Conservation (phyloP, 2,797 vertebrate genomes). For the Sebastolobus alascanus region DNA sequence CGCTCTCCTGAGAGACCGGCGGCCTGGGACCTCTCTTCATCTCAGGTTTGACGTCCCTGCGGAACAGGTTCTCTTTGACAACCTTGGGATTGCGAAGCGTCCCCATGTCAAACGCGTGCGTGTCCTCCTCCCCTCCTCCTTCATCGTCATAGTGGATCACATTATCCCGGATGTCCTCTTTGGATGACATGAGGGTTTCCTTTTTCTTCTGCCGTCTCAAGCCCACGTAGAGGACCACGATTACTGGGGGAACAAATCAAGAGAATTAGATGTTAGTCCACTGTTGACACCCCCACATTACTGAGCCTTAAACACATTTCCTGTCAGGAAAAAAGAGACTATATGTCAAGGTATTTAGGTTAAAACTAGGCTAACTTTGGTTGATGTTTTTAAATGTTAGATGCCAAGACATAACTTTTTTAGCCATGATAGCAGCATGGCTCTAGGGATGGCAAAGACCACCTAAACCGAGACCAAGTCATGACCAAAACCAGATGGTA, state of each 20-base stretch:
- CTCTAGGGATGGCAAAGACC: not conserved
- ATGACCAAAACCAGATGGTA: not conserved
- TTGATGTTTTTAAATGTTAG: not conserved
- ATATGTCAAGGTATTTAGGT: not conserved
- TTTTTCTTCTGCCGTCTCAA: constrained; percentile 96
- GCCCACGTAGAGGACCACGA: constrained; percentile 96
- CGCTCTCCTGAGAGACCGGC: constrained; percentile 87
- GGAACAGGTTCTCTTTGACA: constrained; percentile 92
- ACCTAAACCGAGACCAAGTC: too few relatives aligned
- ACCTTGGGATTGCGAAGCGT: constrained; percentile 96
- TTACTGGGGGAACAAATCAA: constrained; percentile 79
- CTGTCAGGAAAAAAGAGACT: not conserved
- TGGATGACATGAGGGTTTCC: constrained; percentile 98
- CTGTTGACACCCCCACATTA: not conserved
- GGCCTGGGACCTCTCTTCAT: constrained; percentile 67
- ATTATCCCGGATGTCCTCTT: constrained; percentile 98
- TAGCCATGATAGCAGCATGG: not conserved
- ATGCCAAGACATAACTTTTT: not conserved
- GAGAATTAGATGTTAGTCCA: constrained; percentile 5
- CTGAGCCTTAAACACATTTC: not conserved
- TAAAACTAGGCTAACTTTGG: not conserved
- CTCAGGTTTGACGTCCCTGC: constrained; percentile 96
- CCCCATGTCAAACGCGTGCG: constrained; percentile 98
- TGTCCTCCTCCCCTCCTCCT: constrained; percentile 98
- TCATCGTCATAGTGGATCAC: constrained; percentile 99